phyloP scores from a whole-genome alignment of 2,888 invertebrate species.

The Pollenia amentaria region DNA sequence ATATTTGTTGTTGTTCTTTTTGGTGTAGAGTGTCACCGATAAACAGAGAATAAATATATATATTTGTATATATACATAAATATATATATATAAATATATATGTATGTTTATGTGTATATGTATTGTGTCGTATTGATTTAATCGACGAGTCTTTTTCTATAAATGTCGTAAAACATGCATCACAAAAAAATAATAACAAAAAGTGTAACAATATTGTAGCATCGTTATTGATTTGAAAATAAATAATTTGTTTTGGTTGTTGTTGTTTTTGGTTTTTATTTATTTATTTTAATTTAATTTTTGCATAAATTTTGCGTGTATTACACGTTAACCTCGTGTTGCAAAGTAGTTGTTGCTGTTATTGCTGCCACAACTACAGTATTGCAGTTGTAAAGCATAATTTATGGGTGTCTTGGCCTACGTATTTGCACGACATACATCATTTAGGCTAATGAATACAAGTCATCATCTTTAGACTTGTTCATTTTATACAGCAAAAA shows the following conservation, averaged over 20 bases:
- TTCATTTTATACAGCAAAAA: conserved; percentile 27
- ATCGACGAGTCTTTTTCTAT: conserved; percentile 21
- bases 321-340: conserved; percentile 74
- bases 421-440: conserved; percentile 72
- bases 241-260: conserved; percentile 36
- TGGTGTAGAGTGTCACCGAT: conserved; percentile 7
- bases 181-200: conserved; percentile 31
- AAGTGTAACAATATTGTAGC: conserved; percentile 32
- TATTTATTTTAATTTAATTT: conserved; percentile 59
- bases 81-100: neutral
- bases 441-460: conserved; percentile 72
- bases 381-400: conserved; percentile 60
- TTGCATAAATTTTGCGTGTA: conserved; percentile 74
- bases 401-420: conserved; percentile 72
- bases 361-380: conserved; percentile 15
- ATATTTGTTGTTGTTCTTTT: conserved; percentile 11
- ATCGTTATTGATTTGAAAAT: conserved; percentile 63
- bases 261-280: neutral
- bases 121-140: conserved; percentile 38
- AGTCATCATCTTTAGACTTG: conserved; percentile 69
- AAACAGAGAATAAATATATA: conserved; percentile 10
- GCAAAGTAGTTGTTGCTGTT: conserved; percentile 53
- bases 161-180: conserved; percentile 55
- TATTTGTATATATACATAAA: neutral
- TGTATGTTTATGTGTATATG: too few species aligned